A percentile compares a stretch with the other conserved stretches of the same genome.
phyloP scores from a whole-genome alignment of 1,140 invertebrate genomes.

The Prorops nasuta region DNA sequence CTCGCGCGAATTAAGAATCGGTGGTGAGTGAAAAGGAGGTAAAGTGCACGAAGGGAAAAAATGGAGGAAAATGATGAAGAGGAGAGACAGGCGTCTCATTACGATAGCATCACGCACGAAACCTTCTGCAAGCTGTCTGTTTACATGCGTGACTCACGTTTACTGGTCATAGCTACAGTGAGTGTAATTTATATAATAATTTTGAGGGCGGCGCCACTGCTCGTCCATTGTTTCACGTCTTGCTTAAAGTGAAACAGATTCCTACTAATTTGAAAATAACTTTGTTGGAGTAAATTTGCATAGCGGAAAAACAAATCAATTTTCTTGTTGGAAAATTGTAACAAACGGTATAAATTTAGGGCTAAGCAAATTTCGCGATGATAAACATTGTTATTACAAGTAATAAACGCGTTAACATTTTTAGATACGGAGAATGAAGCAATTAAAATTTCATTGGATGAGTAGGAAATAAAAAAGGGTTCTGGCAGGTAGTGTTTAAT shows the following conservation, averaged over 20 bases:
- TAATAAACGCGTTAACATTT: not conserved
- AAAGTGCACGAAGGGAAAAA: conserved; percentile 2
- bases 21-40: conserved; percentile 7
- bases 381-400: not conserved
- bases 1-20: conserved; percentile 1
- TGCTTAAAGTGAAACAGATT: not conserved
- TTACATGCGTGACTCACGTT: conserved; percentile 14
- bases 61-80: conserved; percentile 6
- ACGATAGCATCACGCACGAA: conserved; percentile 6
- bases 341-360: conserved; percentile 14
- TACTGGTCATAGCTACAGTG: conserved; percentile 1
- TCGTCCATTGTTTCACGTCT: conserved; percentile 1
- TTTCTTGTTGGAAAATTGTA: not conserved
- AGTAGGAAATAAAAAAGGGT: too few relatives aligned
- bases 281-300: conserved; percentile 3
- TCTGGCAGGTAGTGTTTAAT: too few relatives aligned
- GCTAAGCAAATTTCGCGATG: conserved; percentile 12
- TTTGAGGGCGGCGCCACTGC: conserved; percentile 12
- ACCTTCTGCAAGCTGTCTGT: not conserved
- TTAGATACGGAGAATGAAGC: too few relatives aligned
- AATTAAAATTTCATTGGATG: too few relatives aligned
- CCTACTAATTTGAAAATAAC: not conserved
- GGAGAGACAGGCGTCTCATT: not conserved
- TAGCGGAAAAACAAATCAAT: not conserved
- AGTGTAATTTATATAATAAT: conserved; percentile 40